A percentile compares a stretch with the other conserved stretches of the same genome.
These are phyloP conservation scores for Antheraea assamensis DNA, from an alignment of 2,888 invertebrate genomes.

Conservation along the genomic window DNA sequence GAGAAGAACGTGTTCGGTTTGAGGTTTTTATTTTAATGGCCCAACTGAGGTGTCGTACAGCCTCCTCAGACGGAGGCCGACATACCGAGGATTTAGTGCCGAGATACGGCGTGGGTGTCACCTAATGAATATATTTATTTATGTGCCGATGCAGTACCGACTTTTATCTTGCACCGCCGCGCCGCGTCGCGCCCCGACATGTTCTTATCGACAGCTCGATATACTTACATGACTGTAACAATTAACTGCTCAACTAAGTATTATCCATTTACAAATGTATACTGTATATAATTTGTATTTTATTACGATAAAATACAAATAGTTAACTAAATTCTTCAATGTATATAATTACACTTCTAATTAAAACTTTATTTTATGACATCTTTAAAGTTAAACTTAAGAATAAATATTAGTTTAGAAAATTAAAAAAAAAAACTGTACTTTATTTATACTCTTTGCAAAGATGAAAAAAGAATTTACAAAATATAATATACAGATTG, in stretches of 20 bases:
- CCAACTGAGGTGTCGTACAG: conserved; percentile 44
- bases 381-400: background rate
- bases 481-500: background rate
- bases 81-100: conserved; percentile 75
- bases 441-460: too few species aligned
- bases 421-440: background rate
- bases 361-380: background rate
- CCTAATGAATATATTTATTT: conserved; percentile 82
- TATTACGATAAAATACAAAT: background rate
- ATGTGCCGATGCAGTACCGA: conserved; percentile 58
- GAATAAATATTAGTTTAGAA: background rate
- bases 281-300: conserved; percentile 10
- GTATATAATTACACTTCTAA: background rate
- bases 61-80: conserved; percentile 68
- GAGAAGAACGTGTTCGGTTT: conserved; percentile 14
- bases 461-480: background rate
- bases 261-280: conserved; percentile 26
- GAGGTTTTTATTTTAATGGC: conserved; percentile 51
- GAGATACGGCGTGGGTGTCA: conserved; percentile 79
- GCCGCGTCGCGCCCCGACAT: conserved; percentile 44
- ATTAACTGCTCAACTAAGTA: conserved; percentile 24
- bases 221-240: conserved; percentile 32
- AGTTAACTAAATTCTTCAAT: background rate
- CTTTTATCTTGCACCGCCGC: conserved; percentile 70
- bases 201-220: conserved; percentile 46